These are phyloP conservation scores for Andrena cerasifolii DNA, from an alignment of 1,140 invertebrate species.

Conservation along the genomic window DNA sequence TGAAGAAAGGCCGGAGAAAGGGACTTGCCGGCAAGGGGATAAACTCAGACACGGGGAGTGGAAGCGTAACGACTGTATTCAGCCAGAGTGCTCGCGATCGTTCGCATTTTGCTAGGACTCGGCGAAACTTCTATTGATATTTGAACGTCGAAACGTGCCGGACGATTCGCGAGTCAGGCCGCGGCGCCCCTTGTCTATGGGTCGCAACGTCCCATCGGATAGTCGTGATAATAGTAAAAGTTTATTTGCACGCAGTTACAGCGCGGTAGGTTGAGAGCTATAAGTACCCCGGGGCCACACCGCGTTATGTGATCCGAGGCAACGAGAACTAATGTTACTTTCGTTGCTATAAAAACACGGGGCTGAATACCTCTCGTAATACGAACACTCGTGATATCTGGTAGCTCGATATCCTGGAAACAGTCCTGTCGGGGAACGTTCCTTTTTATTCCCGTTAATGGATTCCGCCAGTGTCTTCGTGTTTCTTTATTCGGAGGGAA, in stretches of 20 bases:
- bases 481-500: neutral
- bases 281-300: neutral
- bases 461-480: neutral
- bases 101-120: constrained; percentile 59
- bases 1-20: constrained; percentile 20
- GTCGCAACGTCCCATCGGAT: neutral
- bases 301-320: neutral
- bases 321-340: constrained; percentile 17
- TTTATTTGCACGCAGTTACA: constrained; percentile 28
- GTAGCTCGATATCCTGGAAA: neutral
- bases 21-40: neutral
- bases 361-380: neutral
- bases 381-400: no score
- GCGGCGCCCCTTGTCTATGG: neutral
- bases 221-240: constrained; percentile 46
- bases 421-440: constrained; percentile 1
- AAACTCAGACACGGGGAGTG: constrained; percentile 20
- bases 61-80: constrained; percentile 71
- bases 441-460: constrained; percentile 8
- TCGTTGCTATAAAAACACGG: neutral
- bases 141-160: constrained; percentile 51
- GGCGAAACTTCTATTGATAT: constrained; percentile 66
- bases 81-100: constrained; percentile 60
- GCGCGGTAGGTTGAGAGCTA: neutral
- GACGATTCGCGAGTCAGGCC: constrained; percentile 7